These are phyloP conservation scores for Archivesica marissinica DNA, from an alignment of 1,140 invertebrate species.

Conservation along the genomic window DNA sequence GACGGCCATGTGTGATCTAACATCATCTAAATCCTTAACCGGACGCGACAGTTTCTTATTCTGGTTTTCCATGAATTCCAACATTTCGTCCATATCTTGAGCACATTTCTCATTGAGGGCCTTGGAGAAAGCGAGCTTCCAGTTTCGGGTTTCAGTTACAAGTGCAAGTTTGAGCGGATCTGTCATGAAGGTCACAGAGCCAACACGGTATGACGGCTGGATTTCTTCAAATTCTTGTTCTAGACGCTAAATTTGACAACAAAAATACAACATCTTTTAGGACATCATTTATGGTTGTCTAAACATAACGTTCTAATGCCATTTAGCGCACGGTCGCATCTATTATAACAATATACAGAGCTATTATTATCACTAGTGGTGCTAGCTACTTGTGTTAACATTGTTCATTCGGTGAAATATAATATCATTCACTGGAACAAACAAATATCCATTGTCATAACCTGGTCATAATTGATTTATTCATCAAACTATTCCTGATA, in stretches of 20 bases:
- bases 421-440: too few species aligned
- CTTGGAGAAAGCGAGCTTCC: conserved; percentile 93
- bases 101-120: conserved; percentile 97
- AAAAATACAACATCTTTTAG: too few species aligned
- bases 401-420: too few species aligned
- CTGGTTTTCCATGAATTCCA: conserved; percentile 82
- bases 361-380: too few species aligned
- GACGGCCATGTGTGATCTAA: conserved; percentile 96
- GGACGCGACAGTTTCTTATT: conserved; percentile 86
- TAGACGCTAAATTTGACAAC: conserved; percentile 74
- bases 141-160: conserved; percentile 92
- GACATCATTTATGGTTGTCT: too few species aligned
- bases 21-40: conserved; percentile 96
- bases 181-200: conserved; percentile 84
- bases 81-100: conserved; percentile 92
- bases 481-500: too few species aligned
- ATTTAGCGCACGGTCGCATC: too few species aligned
- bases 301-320: too few species aligned
- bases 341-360: too few species aligned
- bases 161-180: conserved; percentile 95
- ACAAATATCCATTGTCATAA: too few species aligned
- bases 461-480: too few species aligned
- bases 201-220: conserved; percentile 80
- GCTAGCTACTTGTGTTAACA: too few species aligned
- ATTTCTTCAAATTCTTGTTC: conserved; percentile 83